Evolutionary conservation across 1,140 invertebrate species (phyloP), one percentile per base, ranked within the genome.

Genomic region (Campodea augens): DNA sequence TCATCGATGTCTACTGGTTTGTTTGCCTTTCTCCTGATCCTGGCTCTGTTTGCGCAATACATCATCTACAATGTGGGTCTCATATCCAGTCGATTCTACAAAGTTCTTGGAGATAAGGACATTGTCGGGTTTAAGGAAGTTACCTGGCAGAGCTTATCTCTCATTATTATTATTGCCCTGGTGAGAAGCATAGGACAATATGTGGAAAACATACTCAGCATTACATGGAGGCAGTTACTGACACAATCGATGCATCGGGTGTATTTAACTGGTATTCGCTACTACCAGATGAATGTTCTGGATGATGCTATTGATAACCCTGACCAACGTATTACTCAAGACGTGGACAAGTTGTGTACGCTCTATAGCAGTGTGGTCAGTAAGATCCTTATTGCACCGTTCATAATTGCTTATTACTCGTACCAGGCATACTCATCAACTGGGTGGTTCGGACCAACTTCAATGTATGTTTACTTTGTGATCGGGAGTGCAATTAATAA

Each of bases 321-420:
- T 5, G 72, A 74, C 51, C 71, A 74, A 52, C 52, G 72, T 29
- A 72, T 73, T 23, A 69, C 70, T 13, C 67, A 73, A 54, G 72
- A 74, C 60, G 62, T 73, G 2, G 65, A 72, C 43, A 63, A 59
- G 48, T 54, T 74, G 44, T 69, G 68, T 49, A 46, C 54, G 3
- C 59, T 55, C 3, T 64, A 71, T 40, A 64, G 69, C 48, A 56
- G 58, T 45, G 61, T 73, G 38, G 53, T 70, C 12, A 55, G 62
- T 4, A 59, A 61, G 12, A 43, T 74, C 3, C 56, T 74, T 27
- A 62, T 73, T 21, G 57, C 67, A 5, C 72, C 72, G 22, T 73
- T 74, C 51, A 66, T 60, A 12, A 71, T 72, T 40, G 59, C 47
- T 1, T 74, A 72, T 52, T 74, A 74, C 49, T 57, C 64, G 3